phyloP scores from a whole-genome alignment of 2,888 invertebrate species.

The Belgica antarctica region DNA sequence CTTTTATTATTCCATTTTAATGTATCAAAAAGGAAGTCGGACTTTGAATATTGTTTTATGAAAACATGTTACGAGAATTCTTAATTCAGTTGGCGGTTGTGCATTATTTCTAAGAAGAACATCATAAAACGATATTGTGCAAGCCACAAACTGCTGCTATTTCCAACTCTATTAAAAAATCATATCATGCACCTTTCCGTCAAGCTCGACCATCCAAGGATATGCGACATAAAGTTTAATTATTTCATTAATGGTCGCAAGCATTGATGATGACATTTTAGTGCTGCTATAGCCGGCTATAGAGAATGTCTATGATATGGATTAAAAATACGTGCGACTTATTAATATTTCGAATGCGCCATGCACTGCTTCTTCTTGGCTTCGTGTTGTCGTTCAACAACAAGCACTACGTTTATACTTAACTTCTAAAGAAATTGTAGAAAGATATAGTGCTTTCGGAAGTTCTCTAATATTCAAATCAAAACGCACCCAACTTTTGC shows the following conservation, averaged over 20 bases:
- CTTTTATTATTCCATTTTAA: conserved; percentile 39
- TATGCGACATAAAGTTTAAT: conserved; percentile 33
- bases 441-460: conserved; percentile 33
- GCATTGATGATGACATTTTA: conserved; percentile 10
- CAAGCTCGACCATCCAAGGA: conserved; percentile 19
- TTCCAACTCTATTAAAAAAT: neutral
- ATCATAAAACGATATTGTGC: conserved; percentile 14
- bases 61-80: conserved; percentile 29
- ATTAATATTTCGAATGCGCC: conserved; percentile 17
- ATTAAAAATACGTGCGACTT: conserved; percentile 33
- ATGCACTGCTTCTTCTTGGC: neutral
- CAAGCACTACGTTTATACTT: no score
- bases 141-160: conserved; percentile 9
- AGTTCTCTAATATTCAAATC: conserved; percentile 38
- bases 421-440: neutral
- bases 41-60: neutral
- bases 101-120: neutral
- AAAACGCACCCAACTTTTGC: conserved; percentile 29
- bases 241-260: conserved; percentile 8
- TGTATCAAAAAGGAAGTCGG: conserved; percentile 39
- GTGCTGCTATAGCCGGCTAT: neutral
- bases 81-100: conserved; percentile 26
- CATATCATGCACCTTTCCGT: conserved; percentile 8
- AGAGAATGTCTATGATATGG: conserved; percentile 41
- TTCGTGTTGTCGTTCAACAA: conserved; percentile 8